Evolutionary conservation across 35 echinoderm and acorn worm species (phyloP).

Genomic region (Diadema setosum): DNA sequence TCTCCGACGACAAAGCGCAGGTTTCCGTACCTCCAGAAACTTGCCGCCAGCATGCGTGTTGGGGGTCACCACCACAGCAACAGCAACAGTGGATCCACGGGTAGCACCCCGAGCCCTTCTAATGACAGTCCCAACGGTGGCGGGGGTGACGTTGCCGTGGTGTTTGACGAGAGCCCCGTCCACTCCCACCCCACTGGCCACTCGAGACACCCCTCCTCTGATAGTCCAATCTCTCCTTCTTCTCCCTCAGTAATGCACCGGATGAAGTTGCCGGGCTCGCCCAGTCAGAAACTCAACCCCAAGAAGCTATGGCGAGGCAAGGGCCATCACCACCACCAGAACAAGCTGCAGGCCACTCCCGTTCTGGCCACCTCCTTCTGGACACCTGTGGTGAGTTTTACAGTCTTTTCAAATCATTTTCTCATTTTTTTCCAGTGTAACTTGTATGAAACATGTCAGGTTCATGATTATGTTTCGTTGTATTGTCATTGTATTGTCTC

Average conservation of each 20-base stretch:
- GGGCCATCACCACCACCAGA: background rate
- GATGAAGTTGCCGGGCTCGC: slow-evolving; percentile 15
- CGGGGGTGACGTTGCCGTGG: no score
- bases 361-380: slow-evolving; percentile 4
- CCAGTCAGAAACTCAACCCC: slow-evolving; percentile 30
- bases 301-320: slow-evolving; percentile 15
- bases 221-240: background rate
- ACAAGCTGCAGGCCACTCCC: background rate
- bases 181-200: background rate
- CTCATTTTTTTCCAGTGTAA: no score
- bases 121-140: background rate
- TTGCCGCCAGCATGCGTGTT: slow-evolving; percentile 9
- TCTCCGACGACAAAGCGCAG: background rate
- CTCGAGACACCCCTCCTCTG: background rate
- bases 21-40: background rate
- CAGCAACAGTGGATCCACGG: slow-evolving; percentile 5
- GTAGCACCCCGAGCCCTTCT: background rate
- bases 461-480: no score
- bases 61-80: background rate
- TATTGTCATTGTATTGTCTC: no score
- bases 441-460: no score
- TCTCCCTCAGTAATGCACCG: slow-evolving; percentile 20
- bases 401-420: no score
- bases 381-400: slow-evolving; percentile 4
- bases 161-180: background rate